Evolutionary conservation across 2,888 invertebrate species (phyloP), one percentile per base, ranked within the genome.

Genomic region (Lasioglossum pauxillum): DNA sequence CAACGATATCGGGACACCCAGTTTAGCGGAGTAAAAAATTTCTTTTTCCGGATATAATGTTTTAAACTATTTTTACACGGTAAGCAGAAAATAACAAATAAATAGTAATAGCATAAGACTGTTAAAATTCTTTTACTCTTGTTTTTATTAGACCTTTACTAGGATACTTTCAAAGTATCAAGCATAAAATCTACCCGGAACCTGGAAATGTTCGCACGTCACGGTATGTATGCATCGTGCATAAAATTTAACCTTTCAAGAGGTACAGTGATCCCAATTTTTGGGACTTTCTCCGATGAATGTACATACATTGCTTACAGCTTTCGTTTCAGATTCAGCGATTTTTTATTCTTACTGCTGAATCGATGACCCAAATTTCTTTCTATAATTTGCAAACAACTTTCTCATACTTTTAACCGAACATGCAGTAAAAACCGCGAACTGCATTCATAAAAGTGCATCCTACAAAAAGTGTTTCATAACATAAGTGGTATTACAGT

Each of bases 201-300:
- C 4, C 19, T 49, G 60, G n/a, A 14, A 60, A 60, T 27, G 12
- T 27, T 27, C 5, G n/a, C 27, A 60, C 31, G 16, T 16, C 16
- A 64, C 7, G 7, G 27, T 23, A 38, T 67, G 35, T 1, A 23
- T 23, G 67, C 38, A 23, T 38, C 67, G 38, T 2, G 19, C 35
- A 23, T 67, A 35, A 35, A 69, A 38, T 41, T 69, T 5, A 23
- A 38, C n/a, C 2, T 38, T 41, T n/a, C 23, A 69, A 71, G 38
- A 19, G 38, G 10, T 19, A 89, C 92, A 88, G 82, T 78, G 91
- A 92, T 91, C 92, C 82, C 87, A 74, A 84, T 89, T 90, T 88
- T 86, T 88, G 87, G 90, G 90, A 88, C 92, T 93, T 92, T 93
- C 92, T 90, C 91, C 87, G 75, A 84, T 75, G 87, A 88, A 88